Conservation (phyloP, 2,888 invertebrate genomes). For the Nymphalis c-album region DNA sequence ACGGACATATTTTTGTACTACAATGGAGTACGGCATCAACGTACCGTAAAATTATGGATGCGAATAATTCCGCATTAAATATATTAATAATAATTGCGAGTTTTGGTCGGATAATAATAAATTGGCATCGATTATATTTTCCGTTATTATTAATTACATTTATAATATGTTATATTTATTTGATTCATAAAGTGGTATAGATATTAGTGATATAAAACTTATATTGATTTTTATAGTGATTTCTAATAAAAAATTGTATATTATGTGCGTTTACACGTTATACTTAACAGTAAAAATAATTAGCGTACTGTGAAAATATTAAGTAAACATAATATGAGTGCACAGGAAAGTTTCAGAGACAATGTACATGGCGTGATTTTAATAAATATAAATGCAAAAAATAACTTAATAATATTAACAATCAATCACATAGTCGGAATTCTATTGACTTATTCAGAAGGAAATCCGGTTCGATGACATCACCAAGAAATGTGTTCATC, state of each 20-base stretch:
- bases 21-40: slow-evolving; percentile 41
- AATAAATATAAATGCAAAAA: too few species aligned
- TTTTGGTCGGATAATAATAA: slow-evolving; percentile 30
- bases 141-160: slow-evolving; percentile 15
- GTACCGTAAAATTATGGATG: slow-evolving; percentile 40
- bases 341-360: too few species aligned
- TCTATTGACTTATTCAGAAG: too few species aligned
- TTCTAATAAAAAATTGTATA: too few species aligned
- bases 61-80: slow-evolving; percentile 35
- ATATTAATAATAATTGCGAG: slow-evolving; percentile 34
- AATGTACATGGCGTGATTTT: too few species aligned
- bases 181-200: too few species aligned
- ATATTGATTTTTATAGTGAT: too few species aligned
- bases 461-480: neutral
- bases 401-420: neutral
- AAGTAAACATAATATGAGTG: too few species aligned
- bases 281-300: too few species aligned
- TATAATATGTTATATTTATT: neutral
- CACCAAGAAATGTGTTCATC: neutral
- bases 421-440: neutral
- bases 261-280: too few species aligned
- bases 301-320: too few species aligned
- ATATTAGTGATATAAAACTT: too few species aligned
- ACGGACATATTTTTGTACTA: slow-evolving; percentile 48
- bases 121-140: slow-evolving; percentile 28